phyloP scores from a whole-genome alignment of 2,797 vertebrate species.

The Cuniculus paca region DNA sequence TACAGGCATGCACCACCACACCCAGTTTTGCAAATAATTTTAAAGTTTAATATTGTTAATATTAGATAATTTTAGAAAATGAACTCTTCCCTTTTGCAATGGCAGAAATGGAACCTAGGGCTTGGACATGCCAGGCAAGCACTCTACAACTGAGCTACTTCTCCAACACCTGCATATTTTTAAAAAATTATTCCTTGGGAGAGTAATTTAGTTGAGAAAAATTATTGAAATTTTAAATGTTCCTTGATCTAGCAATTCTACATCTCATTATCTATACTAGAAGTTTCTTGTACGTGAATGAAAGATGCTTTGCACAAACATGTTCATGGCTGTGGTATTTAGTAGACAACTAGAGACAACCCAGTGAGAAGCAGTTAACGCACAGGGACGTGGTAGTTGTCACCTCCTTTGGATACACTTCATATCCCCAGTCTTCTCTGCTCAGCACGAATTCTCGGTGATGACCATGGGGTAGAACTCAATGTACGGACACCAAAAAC shows the following conservation, averaged over 20 bases:
- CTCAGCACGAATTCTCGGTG: neutral
- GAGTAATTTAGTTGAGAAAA: neutral
- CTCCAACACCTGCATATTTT: too few relatives aligned
- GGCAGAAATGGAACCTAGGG: neutral
- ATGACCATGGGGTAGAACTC: neutral
- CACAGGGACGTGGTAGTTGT: neutral
- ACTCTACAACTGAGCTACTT: neutral
- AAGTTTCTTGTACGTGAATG: neutral
- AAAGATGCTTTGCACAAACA: neutral
- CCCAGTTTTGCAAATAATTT: neutral
- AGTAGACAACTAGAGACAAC: neutral
- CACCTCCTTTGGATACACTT: neutral
- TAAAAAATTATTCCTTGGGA: neutral
- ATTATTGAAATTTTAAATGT: constrained; percentile 7
- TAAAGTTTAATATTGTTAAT: neutral
- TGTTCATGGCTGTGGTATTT: neutral
- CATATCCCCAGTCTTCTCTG: rapidly evolving
- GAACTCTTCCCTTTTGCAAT: neutral
- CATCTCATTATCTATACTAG: neutral
- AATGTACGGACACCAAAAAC: neutral
- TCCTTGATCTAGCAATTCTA: neutral
- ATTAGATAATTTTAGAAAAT: neutral
- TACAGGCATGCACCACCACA: too few relatives aligned
- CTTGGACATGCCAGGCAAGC: neutral
- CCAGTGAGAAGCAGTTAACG: neutral